Conservation (phyloP, 2,888 invertebrate genomes). For the Drosophila merina region DNA sequence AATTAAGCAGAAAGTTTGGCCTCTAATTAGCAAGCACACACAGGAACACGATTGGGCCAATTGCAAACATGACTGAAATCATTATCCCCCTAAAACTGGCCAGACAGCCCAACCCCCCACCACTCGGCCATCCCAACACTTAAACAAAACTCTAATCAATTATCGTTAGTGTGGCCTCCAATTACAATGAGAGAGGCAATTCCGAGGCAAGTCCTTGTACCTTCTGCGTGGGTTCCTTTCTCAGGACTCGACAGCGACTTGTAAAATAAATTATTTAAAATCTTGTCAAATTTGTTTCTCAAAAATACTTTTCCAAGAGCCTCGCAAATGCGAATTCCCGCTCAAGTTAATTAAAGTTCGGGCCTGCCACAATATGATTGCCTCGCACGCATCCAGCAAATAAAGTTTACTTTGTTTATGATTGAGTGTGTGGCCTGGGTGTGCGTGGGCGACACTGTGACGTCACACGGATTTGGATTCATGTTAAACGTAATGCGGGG, state of each 20-base stretch:
- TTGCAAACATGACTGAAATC: slow-evolving; percentile 42
- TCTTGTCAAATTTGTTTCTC: slow-evolving; percentile 12
- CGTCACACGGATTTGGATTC: slow-evolving; percentile 58
- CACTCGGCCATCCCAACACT: too few species aligned
- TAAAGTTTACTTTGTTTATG: slow-evolving; percentile 21
- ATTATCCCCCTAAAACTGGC: slow-evolving; percentile 22
- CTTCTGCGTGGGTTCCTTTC: background rate
- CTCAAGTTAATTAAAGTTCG: slow-evolving; percentile 27
- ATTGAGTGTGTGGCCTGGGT: background rate
- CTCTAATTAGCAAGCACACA: slow-evolving; percentile 64
- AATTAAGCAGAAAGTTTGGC: slow-evolving; percentile 71
- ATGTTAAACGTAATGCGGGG: slow-evolving; percentile 57
- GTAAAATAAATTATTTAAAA: slow-evolving; percentile 20
- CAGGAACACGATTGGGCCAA: slow-evolving; percentile 16
- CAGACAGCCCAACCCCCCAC: slow-evolving; percentile 4
- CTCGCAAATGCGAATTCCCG: background rate
- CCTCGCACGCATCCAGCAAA: slow-evolving; percentile 22
- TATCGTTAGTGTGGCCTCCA: slow-evolving; percentile 37
- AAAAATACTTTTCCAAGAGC: slow-evolving; percentile 10
- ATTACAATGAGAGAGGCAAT: slow-evolving; percentile 19
- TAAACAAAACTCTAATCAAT: slow-evolving; percentile 51
- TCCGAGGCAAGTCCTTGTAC: background rate
- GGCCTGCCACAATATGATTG: slow-evolving; percentile 31
- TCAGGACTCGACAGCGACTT: background rate
- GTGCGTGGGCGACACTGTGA: slow-evolving; percentile 45